Conservation (phyloP, 2,113 vertebrate species). For the Monarcha castaneiventris region DNA sequence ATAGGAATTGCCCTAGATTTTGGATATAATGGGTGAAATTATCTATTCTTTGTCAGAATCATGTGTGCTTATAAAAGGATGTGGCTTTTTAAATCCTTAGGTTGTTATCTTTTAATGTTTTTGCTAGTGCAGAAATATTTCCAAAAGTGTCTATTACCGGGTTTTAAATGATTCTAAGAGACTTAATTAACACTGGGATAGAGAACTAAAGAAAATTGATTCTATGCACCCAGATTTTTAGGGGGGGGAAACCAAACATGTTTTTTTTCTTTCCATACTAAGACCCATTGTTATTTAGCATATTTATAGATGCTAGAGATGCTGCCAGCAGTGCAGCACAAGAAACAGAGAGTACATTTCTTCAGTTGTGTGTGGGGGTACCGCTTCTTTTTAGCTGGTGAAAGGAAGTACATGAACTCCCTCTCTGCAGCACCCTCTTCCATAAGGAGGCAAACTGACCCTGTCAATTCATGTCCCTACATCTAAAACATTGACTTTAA, state of each 20-base stretch:
- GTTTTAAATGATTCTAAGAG: neutral
- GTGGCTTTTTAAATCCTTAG: neutral
- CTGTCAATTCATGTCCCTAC: neutral
- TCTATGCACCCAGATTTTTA: neutral
- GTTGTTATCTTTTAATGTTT: constrained; percentile 26
- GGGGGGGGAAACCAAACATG: rapidly evolving
- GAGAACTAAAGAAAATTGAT: neutral
- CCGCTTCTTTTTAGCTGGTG: neutral
- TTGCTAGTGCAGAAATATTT: neutral
- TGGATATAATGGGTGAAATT: neutral
- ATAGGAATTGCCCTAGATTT: neutral
- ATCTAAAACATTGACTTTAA: neutral
- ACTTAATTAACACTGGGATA: neutral
- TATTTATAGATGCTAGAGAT: neutral
- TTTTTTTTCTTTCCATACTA: neutral
- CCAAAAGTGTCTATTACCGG: neutral
- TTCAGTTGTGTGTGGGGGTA: neutral
- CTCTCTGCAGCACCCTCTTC: neutral
- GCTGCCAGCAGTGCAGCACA: neutral
- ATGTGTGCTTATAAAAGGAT: neutral
- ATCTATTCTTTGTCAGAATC: neutral
- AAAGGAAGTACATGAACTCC: neutral
- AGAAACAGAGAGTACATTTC: neutral
- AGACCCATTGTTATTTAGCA: neutral
- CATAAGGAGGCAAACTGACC: neutral